phyloP scores from a whole-genome alignment of 2,888 invertebrate species.

The Amphipoea lucens region DNA sequence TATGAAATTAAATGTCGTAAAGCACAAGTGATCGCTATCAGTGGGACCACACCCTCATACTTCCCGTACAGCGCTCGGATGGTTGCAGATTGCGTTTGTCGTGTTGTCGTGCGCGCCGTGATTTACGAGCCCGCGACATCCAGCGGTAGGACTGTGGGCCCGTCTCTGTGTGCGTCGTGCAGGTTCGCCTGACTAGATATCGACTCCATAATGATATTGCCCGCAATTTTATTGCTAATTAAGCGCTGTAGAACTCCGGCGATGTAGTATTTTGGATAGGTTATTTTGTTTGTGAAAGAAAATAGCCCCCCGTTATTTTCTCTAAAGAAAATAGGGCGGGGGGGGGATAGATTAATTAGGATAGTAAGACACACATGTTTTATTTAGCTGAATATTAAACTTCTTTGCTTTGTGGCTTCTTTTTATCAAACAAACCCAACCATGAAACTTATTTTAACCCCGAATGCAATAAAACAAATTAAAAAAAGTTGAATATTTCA shows the following conservation, averaged over 20 bases:
- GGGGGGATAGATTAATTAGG: neutral
- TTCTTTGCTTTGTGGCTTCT: neutral
- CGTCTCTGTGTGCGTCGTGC: conserved; percentile 42
- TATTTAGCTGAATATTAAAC: neutral
- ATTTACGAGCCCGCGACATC: conserved; percentile 70
- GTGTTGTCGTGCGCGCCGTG: conserved; percentile 67
- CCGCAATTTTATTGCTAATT: conserved; percentile 54
- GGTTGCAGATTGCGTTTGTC: conserved; percentile 65
- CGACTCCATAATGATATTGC: conserved; percentile 50
- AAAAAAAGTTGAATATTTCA: conserved; percentile 41
- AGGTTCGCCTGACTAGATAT: conserved; percentile 53
- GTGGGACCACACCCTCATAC: conserved; percentile 22
- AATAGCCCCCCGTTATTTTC: neutral
- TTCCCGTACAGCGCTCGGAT: conserved; percentile 50
- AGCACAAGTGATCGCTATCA: conserved; percentile 15
- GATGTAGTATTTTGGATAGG: conserved; percentile 1
- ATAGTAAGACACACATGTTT: neutral
- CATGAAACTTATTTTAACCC: conserved; percentile 43
- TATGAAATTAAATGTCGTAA: neutral
- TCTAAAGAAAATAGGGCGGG: too few relatives aligned
- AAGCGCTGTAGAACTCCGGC: conserved; percentile 16
- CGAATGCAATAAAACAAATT: conserved; percentile 39
- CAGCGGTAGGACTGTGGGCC: conserved; percentile 28
- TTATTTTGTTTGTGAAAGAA: conserved; percentile 1
- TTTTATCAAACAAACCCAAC: conserved; percentile 22